Evolutionary conservation across 2,888 invertebrate genomes (phyloP), one percentile per base, ranked within the genome.

Genomic region (Pycnomerus fuliginosus): DNA sequence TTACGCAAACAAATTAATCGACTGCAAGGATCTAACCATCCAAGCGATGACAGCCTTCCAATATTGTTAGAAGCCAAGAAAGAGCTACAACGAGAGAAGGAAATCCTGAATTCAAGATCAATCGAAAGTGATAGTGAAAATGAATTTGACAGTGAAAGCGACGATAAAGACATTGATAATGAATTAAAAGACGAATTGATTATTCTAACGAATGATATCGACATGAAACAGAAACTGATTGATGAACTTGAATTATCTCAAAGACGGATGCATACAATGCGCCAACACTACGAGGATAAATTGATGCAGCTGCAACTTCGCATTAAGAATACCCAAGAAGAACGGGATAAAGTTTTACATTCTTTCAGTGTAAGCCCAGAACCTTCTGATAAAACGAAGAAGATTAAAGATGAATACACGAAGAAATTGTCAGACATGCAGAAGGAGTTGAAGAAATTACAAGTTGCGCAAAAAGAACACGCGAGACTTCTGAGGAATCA

Each of bases 171-270:
- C 58, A 65, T 77, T 39, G 75, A 77, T 46, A 78, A 75, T 27
- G 80, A 82, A 23, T 80, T 85, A 48, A 80, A 89, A 54, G 87
- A 88, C 16, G 91, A 95, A 67, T 74, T 98, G 45, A 89, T 92
- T 8, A 87, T 89, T 5, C 74, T 98, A 10, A 94, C 92, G 41
- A 89, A 89, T 30, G 94, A 97, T 71, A 97, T 98, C 53, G 90
- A 90, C 65, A 88, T 95, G 39, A 98, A 98, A 69, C 90, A 95
- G 56, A 87, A 91, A 41, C 76, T 98, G 28, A 95, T 99, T 50
- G 93, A 94, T 62, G 94, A 97, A 64, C 72, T 98, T 53, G 97
- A 98, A 69, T 74, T 85, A 42, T 91, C 91, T 0, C 94, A 97
- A 67, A 80, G 88, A 37, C 77, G 93, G 31, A 78, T 97, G 66